Evolutionary conservation across 2,113 vertebrate genomes (phyloP), one percentile per base, ranked within the genome.

Genomic region (Tragelaphus scriptus): DNA sequence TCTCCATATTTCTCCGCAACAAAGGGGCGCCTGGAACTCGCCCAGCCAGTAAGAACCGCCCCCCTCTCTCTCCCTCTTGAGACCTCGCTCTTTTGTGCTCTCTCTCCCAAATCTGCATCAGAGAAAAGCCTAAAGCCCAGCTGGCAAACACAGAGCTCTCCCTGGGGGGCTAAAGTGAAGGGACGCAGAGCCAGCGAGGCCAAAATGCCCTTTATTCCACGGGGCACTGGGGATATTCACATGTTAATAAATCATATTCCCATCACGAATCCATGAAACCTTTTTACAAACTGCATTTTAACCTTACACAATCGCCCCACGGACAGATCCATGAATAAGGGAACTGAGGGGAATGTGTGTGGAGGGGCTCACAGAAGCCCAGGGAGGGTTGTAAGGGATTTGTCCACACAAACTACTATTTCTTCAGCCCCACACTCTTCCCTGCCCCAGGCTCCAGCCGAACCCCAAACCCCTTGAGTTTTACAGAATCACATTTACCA

Each of bases 161-260:
- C 59, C 56, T 7, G 59, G 40, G 49, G 87, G 15, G 15, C 11
- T 13, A 44, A 8, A 9, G 17, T 1, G 26, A 59, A 65, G 44
- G 28, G 75, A 88, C 13, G 13, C 1, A 0, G 40, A 68, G 88
- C 58, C 59, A 44, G 65, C 19, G 4, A 89, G 95, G 88, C 91
- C 94, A 89, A 47, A 77, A 7, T 90, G 44, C 80, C 77, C 63
- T 85, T 63, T 94, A n/a, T 96, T 87, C 79, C 16, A 0, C 0
- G 6, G 25, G 30, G 0, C 17, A 9, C 6, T 2, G 36, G 82
- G 89, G 68, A 65, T 68, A 82, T 96, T 96, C 94, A 61, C 91
- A 88, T 86, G 95, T 77, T 93, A 97, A 88, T 94, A 91, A 32
- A 61, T 86, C 91, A 81, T 75, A 59, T 81, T 92, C 88, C 85